These are phyloP conservation scores for Phymanthus crucifer DNA, from an alignment of 92 coral and sea anemone species.

Conservation along the genomic window DNA sequence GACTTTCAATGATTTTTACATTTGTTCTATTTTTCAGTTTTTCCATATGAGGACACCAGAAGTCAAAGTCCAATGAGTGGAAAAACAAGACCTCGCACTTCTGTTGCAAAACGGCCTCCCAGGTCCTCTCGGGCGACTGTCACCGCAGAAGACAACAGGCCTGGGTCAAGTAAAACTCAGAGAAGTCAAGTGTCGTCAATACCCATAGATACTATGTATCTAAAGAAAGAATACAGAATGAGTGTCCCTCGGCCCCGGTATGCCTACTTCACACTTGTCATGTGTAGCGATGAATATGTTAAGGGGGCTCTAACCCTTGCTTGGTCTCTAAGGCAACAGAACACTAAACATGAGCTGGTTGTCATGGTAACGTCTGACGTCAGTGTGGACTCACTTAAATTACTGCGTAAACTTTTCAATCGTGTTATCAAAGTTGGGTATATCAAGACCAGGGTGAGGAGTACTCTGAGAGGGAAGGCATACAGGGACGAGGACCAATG, in stretches of 20 bases:
- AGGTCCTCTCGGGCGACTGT: background rate
- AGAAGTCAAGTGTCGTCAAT: slow-evolving; percentile 12
- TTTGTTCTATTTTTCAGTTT: background rate
- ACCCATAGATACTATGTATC: slow-evolving; percentile 42
- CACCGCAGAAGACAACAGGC: background rate
- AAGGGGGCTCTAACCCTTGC: slow-evolving; percentile 78
- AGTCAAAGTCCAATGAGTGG: background rate
- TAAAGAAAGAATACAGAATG: slow-evolving; percentile 57
- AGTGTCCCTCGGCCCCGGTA: slow-evolving; percentile 77
- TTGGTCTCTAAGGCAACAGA: slow-evolving; percentile 88
- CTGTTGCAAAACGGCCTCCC: background rate
- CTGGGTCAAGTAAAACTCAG: background rate
- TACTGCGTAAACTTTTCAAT: slow-evolving; percentile 75
- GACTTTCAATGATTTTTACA: background rate
- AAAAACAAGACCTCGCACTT: slow-evolving; percentile 3
- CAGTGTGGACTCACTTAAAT: slow-evolving; percentile 55
- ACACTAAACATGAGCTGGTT: slow-evolving; percentile 72
- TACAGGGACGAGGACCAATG: slow-evolving; percentile 70
- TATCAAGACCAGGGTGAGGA: slow-evolving; percentile 52
- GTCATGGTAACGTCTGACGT: slow-evolving; percentile 93
- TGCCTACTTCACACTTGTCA: slow-evolving; percentile 80
- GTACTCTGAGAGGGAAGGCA: slow-evolving; percentile 72
- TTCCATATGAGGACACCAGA: background rate
- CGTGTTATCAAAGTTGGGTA: slow-evolving; percentile 72
- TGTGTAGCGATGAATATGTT: slow-evolving; percentile 85